A percentile compares a stretch with the other conserved stretches of the same genome.
These are phyloP conservation scores for Oreochromis mossambicus DNA, from an alignment of 2,797 vertebrate genomes.

Conservation along the genomic window DNA sequence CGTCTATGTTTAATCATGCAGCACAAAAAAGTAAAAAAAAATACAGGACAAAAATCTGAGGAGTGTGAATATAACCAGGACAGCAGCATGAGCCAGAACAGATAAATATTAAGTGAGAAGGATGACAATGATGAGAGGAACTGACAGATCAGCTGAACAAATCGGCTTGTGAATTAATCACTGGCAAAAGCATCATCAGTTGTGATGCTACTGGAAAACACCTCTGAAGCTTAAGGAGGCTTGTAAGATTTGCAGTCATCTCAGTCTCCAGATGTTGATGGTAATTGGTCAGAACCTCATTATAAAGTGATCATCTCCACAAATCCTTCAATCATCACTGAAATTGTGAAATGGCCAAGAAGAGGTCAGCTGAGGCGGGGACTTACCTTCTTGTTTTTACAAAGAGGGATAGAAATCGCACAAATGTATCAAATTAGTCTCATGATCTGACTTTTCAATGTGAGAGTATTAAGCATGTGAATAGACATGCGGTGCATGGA, in stretches of 20 bases:
- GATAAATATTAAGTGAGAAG: not conserved
- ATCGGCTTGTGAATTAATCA: not conserved
- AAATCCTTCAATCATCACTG: not conserved
- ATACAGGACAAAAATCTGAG: not conserved
- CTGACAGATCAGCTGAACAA: not conserved
- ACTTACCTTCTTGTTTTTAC: slow-evolving; percentile 63
- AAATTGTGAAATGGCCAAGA: not conserved
- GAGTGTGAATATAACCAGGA: not conserved
- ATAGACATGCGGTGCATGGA: fast-evolving
- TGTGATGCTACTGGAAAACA: not conserved
- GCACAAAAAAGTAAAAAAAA: not conserved
- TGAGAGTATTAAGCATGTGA: not conserved
- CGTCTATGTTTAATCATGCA: not conserved
- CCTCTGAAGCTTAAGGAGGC: not conserved
- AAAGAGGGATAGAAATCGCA: slow-evolving; percentile 6
- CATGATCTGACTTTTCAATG: not conserved
- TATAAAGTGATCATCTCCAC: not conserved
- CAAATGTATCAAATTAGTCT: slow-evolving; percentile 3
- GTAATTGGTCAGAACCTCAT: not conserved
- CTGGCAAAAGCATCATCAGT: not conserved
- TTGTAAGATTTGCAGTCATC: not conserved
- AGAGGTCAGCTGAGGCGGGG: not conserved
- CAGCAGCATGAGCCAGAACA: not conserved
- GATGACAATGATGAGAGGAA: not conserved
- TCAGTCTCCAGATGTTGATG: not conserved